phyloP scores from a whole-genome alignment of 1,140 invertebrate genomes.

The Pseudomyrmex cubaensis region DNA sequence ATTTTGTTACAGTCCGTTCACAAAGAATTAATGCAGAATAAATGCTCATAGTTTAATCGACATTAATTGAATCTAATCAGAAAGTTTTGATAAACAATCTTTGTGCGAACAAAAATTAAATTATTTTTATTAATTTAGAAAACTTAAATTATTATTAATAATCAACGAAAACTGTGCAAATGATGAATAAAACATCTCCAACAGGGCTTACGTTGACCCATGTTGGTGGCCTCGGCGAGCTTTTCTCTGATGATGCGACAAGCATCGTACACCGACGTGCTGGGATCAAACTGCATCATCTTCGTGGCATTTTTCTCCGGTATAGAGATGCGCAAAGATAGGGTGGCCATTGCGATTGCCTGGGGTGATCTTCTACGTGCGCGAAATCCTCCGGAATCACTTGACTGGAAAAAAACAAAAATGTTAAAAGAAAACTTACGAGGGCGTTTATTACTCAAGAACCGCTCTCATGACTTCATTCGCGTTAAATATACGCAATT shows the following conservation, averaged over 20 bases:
- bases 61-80: too few species aligned
- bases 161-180: conserved; percentile 7
- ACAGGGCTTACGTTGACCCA: conserved; percentile 91
- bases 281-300: conserved; percentile 98
- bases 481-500: conserved; percentile 10
- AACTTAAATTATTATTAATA: too few species aligned
- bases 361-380: conserved; percentile 76
- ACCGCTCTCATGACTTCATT: not conserved
- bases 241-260: conserved; percentile 98
- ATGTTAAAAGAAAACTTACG: not conserved
- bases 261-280: conserved; percentile 97
- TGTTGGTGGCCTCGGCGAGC: conserved; percentile 92
- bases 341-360: conserved; percentile 88
- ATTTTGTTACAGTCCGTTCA: too few species aligned
- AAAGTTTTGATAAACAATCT: too few species aligned
- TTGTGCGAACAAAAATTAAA: too few species aligned
- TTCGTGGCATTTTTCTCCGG: conserved; percentile 97
- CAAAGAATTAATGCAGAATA: not conserved
- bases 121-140: too few species aligned
- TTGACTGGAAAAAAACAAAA: conserved; percentile 74
- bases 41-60: not conserved
- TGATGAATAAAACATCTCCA: conserved; percentile 18
- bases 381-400: conserved; percentile 80
- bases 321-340: conserved; percentile 97
- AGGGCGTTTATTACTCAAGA: not conserved